These are phyloP conservation scores for Cerceris ruficornis DNA, from an alignment of 2,888 invertebrate genomes.

Conservation along the genomic window DNA sequence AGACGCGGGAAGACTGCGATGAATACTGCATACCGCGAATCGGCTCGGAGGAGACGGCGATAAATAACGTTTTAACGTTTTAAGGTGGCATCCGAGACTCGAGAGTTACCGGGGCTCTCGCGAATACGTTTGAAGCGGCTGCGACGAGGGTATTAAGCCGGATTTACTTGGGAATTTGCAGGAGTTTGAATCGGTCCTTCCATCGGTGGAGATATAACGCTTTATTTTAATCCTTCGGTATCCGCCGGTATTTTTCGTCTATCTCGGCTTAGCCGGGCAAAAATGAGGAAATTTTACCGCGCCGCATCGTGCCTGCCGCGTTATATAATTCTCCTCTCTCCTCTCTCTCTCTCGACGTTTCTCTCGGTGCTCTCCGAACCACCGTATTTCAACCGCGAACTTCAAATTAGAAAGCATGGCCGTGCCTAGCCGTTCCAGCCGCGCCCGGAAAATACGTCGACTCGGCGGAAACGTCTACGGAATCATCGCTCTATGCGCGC, in stretches of 20 bases:
- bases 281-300: background rate
- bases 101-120: background rate
- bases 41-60: background rate
- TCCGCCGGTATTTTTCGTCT: background rate
- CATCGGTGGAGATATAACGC: background rate
- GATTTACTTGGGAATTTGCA: constrained; percentile 3
- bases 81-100: background rate
- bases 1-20: no score
- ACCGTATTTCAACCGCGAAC: constrained; percentile 1
- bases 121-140: constrained; percentile 1
- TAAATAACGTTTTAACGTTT: background rate
- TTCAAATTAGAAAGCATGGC: background rate
- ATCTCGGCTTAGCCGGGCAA: background rate
- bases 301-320: background rate
- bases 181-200: background rate
- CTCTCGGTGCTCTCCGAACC: background rate
- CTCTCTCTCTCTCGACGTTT: no score
- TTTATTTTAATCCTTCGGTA: constrained; percentile 2
- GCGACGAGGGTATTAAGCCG: background rate
- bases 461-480: background rate
- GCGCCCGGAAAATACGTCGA: background rate
- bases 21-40: no score
- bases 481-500: background rate
- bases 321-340: background rate
- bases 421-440: background rate